phyloP scores from a whole-genome alignment of 2,888 invertebrate genomes.

The Conchocele bisecta region DNA sequence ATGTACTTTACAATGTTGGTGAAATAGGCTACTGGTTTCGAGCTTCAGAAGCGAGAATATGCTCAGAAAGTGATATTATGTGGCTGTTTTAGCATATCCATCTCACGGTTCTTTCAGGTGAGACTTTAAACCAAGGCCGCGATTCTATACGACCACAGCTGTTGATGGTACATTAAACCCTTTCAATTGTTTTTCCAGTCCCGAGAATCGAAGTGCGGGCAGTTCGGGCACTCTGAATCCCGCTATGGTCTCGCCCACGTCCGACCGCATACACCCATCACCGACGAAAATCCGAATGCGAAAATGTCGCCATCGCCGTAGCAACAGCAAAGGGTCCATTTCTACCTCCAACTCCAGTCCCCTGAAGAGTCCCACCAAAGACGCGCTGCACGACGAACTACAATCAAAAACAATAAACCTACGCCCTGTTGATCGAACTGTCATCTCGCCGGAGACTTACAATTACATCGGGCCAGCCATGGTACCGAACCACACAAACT shows the following conservation, averaged over 20 bases:
- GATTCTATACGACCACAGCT: too few species aligned
- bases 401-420: constrained; percentile 63
- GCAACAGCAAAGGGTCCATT: constrained; percentile 79
- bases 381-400: constrained; percentile 71
- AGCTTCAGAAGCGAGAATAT: neutral
- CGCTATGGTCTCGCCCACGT: constrained; percentile 68
- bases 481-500: constrained; percentile 71
- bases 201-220: constrained; percentile 72
- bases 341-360: constrained; percentile 72
- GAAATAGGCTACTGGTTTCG: too few species aligned
- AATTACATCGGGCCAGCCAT: constrained; percentile 76
- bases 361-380: constrained; percentile 74
- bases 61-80: neutral
- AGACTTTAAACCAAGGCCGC: too few species aligned
- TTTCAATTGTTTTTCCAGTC: constrained; percentile 62
- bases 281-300: constrained; percentile 77
- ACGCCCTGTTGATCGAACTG: constrained; percentile 61
- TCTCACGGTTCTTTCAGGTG: too few species aligned
- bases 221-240: constrained; percentile 61
- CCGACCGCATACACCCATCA: constrained; percentile 74
- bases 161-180: neutral
- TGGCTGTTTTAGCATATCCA: neutral
- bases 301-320: constrained; percentile 81
- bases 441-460: constrained; percentile 68
- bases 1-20: too few species aligned